Evolutionary conservation across 2,888 invertebrate species (phyloP).

Genomic region (Ectemnius lituratus): DNA sequence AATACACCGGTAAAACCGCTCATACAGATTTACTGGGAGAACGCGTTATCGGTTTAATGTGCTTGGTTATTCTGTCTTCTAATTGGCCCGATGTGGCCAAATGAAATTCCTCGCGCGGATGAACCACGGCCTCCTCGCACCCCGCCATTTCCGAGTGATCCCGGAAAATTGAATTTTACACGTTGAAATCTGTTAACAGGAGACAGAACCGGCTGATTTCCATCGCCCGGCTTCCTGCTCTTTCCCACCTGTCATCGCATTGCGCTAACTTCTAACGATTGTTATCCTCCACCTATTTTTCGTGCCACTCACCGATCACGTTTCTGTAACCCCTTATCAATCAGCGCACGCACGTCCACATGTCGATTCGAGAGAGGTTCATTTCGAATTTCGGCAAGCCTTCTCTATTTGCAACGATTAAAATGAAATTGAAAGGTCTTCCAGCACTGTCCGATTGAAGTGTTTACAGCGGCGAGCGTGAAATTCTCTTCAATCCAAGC

Average conservation of each 20-base stretch:
- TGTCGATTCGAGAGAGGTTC: too few relatives aligned
- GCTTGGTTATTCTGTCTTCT: slow-evolving; percentile 56
- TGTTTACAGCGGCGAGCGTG: too few relatives aligned
- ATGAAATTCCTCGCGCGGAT: slow-evolving; percentile 45
- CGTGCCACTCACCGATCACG: too few relatives aligned
- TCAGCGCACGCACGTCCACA: too few relatives aligned
- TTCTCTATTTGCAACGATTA: too few relatives aligned
- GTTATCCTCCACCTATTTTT: too few relatives aligned
- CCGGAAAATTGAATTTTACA: slow-evolving; percentile 53
- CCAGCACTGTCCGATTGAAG: too few relatives aligned
- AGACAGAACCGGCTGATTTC: slow-evolving; percentile 25
- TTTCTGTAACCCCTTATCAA: too few relatives aligned
- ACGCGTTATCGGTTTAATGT: slow-evolving; percentile 57
- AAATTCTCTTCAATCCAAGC: too few relatives aligned
- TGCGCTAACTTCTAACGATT: too few relatives aligned
- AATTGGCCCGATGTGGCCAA: slow-evolving; percentile 52
- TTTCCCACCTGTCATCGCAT: not conserved
- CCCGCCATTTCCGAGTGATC: slow-evolving; percentile 18
- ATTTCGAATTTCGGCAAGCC: too few relatives aligned
- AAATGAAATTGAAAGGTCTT: too few relatives aligned
- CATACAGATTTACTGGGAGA: slow-evolving; percentile 51
- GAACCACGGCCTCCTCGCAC: not conserved
- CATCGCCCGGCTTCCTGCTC: slow-evolving; percentile 18
- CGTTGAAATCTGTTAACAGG: slow-evolving; percentile 49
- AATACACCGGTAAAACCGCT: slow-evolving; percentile 44